phyloP scores from a whole-genome alignment of 2,888 invertebrate genomes.

The Pyrocoelia pectoralis region DNA sequence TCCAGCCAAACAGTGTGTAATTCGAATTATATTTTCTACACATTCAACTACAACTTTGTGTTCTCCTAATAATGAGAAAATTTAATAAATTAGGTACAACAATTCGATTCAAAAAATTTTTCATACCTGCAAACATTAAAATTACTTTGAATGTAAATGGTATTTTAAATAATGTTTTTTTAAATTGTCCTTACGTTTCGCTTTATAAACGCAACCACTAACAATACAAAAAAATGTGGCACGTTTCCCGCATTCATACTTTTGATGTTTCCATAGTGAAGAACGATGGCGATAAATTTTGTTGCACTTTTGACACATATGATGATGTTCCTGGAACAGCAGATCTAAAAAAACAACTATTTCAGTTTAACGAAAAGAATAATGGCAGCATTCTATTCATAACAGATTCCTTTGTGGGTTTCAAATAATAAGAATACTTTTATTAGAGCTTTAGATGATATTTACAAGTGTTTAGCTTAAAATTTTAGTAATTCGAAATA shows the following conservation, averaged over 20 bases:
- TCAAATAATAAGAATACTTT: too few species aligned
- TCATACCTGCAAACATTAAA: background rate
- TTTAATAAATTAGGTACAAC: too few species aligned
- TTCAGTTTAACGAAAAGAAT: background rate
- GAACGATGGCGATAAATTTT: slow-evolving; percentile 19
- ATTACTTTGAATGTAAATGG: slow-evolving; percentile 10
- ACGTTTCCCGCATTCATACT: slow-evolving; percentile 26
- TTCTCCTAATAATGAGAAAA: too few species aligned
- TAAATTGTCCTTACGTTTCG: slow-evolving; percentile 25
- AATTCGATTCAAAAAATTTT: background rate
- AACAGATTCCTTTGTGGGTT: background rate
- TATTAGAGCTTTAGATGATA: too few species aligned
- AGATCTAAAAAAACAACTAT: background rate
- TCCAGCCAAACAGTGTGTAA: too few species aligned
- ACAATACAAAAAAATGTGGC: slow-evolving; percentile 22
- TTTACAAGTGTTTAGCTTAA: too few species aligned
- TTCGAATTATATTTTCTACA: too few species aligned
- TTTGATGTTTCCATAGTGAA: slow-evolving; percentile 27
- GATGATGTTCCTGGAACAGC: background rate
- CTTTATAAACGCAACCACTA: slow-evolving; percentile 23
- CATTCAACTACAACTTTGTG: too few species aligned
- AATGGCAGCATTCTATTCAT: background rate
- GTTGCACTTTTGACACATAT: slow-evolving; percentile 12
- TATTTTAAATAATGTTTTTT: slow-evolving; percentile 20
- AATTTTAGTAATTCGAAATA: background rate